Base-by-base conservation (phyloP, 2,888 invertebrate species). In the Stramonita haemastoma region DNA sequence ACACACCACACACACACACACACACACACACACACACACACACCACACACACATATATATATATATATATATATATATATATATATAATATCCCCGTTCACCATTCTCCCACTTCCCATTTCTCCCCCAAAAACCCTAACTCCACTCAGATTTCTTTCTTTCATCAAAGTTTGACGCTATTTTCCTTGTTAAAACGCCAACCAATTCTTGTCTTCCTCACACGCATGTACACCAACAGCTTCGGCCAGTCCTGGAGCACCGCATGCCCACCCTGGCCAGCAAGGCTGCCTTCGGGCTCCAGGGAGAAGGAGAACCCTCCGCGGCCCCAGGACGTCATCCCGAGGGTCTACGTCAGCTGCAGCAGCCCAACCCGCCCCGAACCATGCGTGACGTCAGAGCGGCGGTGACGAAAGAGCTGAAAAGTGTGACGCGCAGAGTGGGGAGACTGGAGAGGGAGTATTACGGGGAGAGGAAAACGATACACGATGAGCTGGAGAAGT, bases 261-360 rank as follows among this genome's bases (percentile, higher is more conserved):
- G 94, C 56, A 94, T 94, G 94, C 94, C 94, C 77, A 94, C 94
- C 0, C 90, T 94, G 56, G 93, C 92, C 83, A 93, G 93, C 85
- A 94, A 93, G 87, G 90, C 91, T 1, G 92, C 93, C 57, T 94
- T 94, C 87, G 90, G 92, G 32, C 87, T 93, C 15, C 92, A 92
- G 0, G 89, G 92, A 15, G 93, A 91, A 92, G 26, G 87, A 91
- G 87, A 89, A 92, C 19, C 90, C 91, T 36, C 70, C 85, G 34
- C 92, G 91, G 70, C 85, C 91, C n/a, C 90, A 91, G 84, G 88
- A 13, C 56, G 77, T 8, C 57, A 57, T 29, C 90, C 85, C n/a
- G 84, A 84, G 56, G 84, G 85, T 17, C 73, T 88, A 79, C 77
- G 88, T 79, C 88, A 90, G 77, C 46, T 88, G 60, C 86, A 93